phyloP scores from a whole-genome alignment of 2,113 vertebrate genomes.

The Montifringilla adamsi region DNA sequence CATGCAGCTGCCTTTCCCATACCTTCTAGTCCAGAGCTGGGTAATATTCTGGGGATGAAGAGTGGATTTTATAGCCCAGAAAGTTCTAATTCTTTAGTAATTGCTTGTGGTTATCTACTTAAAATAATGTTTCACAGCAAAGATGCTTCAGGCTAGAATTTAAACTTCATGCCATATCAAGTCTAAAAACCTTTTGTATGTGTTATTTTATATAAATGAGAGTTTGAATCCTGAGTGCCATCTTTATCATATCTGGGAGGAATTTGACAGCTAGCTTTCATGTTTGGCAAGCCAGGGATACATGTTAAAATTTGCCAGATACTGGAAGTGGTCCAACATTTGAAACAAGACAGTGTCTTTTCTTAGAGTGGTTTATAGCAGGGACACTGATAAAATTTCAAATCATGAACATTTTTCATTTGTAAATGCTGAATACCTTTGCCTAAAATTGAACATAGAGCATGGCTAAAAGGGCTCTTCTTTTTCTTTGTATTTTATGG shows the following conservation, averaged over 20 bases:
- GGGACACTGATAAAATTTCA: conserved; percentile 67
- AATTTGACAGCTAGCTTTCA: conserved; percentile 67
- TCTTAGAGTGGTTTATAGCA: conserved; percentile 64
- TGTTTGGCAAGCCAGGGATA: conserved; percentile 50
- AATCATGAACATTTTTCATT: conserved; percentile 14
- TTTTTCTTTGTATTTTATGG: not conserved
- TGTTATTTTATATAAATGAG: conserved; percentile 48
- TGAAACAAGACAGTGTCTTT: conserved; percentile 46
- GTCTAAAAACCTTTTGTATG: conserved; percentile 41
- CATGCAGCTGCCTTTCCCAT: not conserved
- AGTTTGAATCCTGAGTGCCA: conserved; percentile 49
- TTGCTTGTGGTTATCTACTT: not conserved
- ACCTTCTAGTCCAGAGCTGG: not conserved
- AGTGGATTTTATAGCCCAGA: not conserved
- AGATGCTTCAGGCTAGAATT: conserved; percentile 42
- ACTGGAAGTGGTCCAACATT: conserved; percentile 64
- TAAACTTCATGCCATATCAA: not conserved
- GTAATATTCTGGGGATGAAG: not conserved
- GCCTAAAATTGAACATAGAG: conserved; percentile 63
- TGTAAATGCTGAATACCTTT: conserved; percentile 75
- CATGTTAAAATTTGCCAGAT: conserved; percentile 69
- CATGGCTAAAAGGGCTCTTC: conserved; percentile 56
- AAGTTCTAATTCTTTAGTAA: not conserved
- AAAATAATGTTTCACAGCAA: conserved; percentile 48
- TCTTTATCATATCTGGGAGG: conserved; percentile 63